Evolutionary conservation across 2,113 vertebrate species (phyloP), one percentile per base, ranked within the genome.

Genomic region (Pipa parva): DNA sequence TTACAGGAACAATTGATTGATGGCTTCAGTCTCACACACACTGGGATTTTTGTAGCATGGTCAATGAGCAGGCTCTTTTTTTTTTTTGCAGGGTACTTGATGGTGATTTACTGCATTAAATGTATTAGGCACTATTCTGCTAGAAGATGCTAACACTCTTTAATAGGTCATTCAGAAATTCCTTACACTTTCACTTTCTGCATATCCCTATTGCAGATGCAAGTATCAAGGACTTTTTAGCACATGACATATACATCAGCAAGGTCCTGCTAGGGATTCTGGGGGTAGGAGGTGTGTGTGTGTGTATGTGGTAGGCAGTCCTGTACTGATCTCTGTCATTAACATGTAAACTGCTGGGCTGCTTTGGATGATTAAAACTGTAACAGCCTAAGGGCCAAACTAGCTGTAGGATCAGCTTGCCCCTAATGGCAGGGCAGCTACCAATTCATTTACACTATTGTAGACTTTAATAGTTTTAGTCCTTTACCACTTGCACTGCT

Each of bases 91-190:
- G 65, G 55, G 56, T 28, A 59, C 56, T 59, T 51, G 46, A 56
- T 20, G 58, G 54, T 67, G 63, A 50, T 68, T 59, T 68, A 59
- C 56, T 68, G 55, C 64, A 68, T 42, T 59, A 39, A 48, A 59
- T 59, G 46, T 59, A 42, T 6, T 11, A 50, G 28, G 56, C 26
- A 6, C 5, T 31, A 31, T 31, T 6, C 10, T 6, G 10, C 29
- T 6, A 6, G 29, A 10, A 31, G 29, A 31, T 5, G 10, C 5
- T 5, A 31, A 10, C 29, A 31, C 29, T 31, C 29, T 10, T 31
- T 5, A 10, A 10, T 6, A 31, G 5, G 5, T 31, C 10, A 10
- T 31, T 5, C 5, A 31, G 5, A 31, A 31, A 31, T 10, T 31
- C 5, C 29, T 31, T 31, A 31, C 29, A 31, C 29, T 31, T 31